Percentiles rank a stretch among this genome's conserved stretches.
These are phyloP conservation scores for Zoanthus solanderi DNA, from an alignment of 92 coral and sea anemone genomes.

Conservation along the genomic window DNA sequence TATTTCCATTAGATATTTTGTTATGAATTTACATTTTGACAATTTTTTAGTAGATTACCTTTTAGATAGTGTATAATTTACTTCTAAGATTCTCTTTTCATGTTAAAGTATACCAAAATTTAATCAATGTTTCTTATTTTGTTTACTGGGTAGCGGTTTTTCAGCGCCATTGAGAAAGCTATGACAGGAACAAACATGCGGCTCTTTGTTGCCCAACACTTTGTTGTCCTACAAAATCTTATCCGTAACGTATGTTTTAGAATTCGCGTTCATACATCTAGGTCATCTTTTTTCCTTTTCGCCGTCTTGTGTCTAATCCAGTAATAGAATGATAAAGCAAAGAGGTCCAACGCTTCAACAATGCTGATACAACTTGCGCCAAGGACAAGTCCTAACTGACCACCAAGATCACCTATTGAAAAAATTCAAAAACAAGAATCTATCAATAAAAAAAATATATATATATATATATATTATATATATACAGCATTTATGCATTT, in stretches of 20 bases:
- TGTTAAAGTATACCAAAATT: neutral
- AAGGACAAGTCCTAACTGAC: slow-evolving; percentile 40
- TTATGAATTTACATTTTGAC: neutral
- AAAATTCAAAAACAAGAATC: too few relatives aligned
- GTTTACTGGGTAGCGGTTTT: neutral
- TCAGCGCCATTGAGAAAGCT: neutral
- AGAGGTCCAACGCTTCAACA: slow-evolving; percentile 11
- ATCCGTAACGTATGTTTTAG: neutral
- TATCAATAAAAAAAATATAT: too few relatives aligned
- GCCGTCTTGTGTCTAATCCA: slow-evolving; percentile 35
- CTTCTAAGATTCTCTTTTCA: neutral
- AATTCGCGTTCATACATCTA: neutral
- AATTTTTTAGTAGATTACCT: neutral
- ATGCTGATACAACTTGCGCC: slow-evolving; percentile 47
- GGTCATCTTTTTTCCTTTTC: neutral
- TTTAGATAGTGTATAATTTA: neutral
- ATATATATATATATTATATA: too few relatives aligned
- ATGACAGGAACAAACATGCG: neutral
- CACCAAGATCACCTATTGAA: slow-evolving; percentile 36
- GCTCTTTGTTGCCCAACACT: neutral
- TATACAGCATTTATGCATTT: too few relatives aligned
- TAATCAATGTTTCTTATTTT: neutral
- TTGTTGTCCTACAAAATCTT: neutral
- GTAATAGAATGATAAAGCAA: slow-evolving; percentile 21
- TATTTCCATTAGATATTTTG: slow-evolving; percentile 19